Evolutionary conservation across 2,113 vertebrate species (phyloP).

Genomic region (Galeopterus variegatus): DNA sequence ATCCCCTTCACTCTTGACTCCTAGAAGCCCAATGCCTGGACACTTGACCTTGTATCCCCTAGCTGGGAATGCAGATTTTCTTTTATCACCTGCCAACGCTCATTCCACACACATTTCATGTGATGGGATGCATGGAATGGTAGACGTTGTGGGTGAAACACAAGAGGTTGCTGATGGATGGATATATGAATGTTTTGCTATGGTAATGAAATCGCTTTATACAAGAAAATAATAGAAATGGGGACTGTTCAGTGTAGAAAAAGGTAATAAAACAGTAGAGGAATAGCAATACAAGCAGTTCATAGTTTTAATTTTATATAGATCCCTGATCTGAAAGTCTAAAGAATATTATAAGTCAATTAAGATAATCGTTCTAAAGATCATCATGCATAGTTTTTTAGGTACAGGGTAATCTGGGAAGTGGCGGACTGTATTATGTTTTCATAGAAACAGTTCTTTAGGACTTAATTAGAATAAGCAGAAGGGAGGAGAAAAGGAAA

Average conservation of each 20-base stretch:
- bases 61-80: not conserved
- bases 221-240: not conserved
- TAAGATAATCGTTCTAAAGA: not conserved
- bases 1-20: not conserved
- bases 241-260: not conserved
- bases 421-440: not conserved
- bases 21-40: rapidly evolving
- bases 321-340: not conserved
- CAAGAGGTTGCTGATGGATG: not conserved
- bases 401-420: not conserved
- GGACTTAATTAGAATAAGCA: not conserved
- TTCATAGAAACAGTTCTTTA: not conserved
- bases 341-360: not conserved
- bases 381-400: not conserved
- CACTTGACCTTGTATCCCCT: rapidly evolving
- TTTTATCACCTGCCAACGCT: not conserved
- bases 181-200: not conserved
- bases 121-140: not conserved
- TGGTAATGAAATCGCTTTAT: not conserved
- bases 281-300: not conserved
- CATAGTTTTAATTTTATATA: not conserved
- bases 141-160: not conserved
- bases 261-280: not conserved
- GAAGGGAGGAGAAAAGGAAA: not conserved
- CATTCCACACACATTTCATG: rapidly evolving